Percentiles rank a stretch among this genome's conserved stretches.
These are phyloP conservation scores for Helogale parvula DNA, from an alignment of 2,113 vertebrate genomes.

Conservation along the genomic window DNA sequence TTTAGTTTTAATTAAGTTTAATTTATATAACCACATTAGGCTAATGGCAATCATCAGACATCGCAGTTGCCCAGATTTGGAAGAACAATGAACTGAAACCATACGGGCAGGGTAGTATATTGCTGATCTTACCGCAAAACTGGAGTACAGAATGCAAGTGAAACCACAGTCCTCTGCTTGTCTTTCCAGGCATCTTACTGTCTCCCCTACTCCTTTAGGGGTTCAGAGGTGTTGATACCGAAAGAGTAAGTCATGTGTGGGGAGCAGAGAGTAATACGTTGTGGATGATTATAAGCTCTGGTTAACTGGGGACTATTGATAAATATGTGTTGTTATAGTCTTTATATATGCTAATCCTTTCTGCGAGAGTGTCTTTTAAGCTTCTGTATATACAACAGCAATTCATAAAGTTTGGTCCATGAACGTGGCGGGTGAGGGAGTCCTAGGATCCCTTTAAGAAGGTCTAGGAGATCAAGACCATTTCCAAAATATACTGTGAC, in stretches of 20 bases:
- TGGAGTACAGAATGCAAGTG: background rate
- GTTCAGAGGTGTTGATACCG: background rate
- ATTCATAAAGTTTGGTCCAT: background rate
- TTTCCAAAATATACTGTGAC: background rate
- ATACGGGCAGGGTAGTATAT: background rate
- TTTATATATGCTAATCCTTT: background rate
- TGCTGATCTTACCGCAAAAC: background rate
- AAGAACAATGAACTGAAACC: background rate
- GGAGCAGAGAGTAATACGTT: background rate
- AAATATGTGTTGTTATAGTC: background rate
- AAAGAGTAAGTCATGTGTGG: background rate
- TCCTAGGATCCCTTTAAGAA: background rate
- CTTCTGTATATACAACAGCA: background rate
- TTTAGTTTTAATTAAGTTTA: constrained; percentile 33
- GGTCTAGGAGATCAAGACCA: background rate
- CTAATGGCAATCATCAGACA: background rate
- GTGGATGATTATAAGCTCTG: background rate
- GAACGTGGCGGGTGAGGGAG: background rate
- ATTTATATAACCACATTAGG: background rate
- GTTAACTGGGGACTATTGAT: background rate
- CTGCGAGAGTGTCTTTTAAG: background rate
- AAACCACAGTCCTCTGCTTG: background rate
- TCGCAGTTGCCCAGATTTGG: background rate
- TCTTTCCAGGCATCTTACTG: background rate
- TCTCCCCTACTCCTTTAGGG: background rate